These are phyloP conservation scores for Dione juno DNA, from an alignment of 2,888 invertebrate genomes.

Conservation along the genomic window DNA sequence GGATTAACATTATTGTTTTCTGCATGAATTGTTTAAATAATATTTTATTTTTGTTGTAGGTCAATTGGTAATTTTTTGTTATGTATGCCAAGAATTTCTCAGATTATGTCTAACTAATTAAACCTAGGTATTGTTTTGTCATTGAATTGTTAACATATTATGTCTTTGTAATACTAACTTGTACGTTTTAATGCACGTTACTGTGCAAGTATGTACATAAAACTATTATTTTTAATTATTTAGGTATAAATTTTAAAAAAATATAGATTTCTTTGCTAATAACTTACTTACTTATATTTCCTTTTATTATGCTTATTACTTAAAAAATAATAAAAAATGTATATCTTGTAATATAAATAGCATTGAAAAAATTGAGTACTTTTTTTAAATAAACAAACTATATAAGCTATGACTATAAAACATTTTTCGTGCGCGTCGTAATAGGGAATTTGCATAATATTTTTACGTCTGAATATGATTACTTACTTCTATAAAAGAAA, in stretches of 20 bases:
- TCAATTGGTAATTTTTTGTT: background rate
- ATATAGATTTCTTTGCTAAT: too few relatives aligned
- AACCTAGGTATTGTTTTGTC: constrained; percentile 8
- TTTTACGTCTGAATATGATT: too few relatives aligned
- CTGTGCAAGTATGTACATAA: background rate
- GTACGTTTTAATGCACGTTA: background rate
- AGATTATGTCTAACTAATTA: background rate
- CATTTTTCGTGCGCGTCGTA: too few relatives aligned
- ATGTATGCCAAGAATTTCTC: background rate
- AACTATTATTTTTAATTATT: constrained; percentile 1
- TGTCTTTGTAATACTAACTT: constrained; percentile 17
- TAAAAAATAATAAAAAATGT: too few relatives aligned
- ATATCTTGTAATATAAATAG: too few relatives aligned
- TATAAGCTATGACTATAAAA: too few relatives aligned
- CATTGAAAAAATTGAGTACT: too few relatives aligned
- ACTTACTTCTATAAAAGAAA: too few relatives aligned
- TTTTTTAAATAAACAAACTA: too few relatives aligned
- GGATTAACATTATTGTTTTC: constrained; percentile 56
- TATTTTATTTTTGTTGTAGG: constrained; percentile 20
- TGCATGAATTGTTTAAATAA: constrained; percentile 55
- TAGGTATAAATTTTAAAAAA: too few relatives aligned
- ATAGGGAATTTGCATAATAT: too few relatives aligned
- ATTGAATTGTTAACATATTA: background rate
- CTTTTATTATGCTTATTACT: too few relatives aligned
- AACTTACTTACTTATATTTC: background rate